A percentile compares a stretch with the other conserved stretches of the same genome.
Conservation (phyloP, 1,140 invertebrate species). For the Drosophila eugracilis region DNA sequence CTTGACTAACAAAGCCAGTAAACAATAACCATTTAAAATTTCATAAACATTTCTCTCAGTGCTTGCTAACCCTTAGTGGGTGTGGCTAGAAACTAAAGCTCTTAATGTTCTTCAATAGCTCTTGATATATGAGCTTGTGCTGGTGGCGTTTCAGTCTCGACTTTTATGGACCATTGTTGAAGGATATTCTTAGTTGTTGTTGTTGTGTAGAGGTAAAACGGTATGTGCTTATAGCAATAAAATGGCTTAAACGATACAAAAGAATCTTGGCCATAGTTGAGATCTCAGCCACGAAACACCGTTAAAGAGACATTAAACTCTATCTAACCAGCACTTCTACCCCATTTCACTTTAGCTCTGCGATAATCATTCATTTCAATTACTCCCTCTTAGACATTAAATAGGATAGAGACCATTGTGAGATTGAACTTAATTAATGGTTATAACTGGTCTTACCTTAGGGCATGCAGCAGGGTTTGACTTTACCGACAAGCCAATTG, state of each 20-base stretch:
- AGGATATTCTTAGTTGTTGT: conserved; percentile 31
- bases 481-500: conserved; percentile 60
- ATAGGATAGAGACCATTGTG: conserved; percentile 3
- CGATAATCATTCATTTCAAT: conserved; percentile 52
- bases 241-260: conserved; percentile 26
- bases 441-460: conserved; percentile 41
- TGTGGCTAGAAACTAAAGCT: conserved; percentile 44
- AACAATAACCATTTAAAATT: too few relatives aligned
- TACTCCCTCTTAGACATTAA: conserved; percentile 32
- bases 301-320: conserved; percentile 15
- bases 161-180: conserved; percentile 43
- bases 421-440: conserved; percentile 55
- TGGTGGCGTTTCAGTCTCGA: conserved; percentile 14
- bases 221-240: conserved; percentile 37
- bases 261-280: conserved; percentile 6
- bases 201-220: conserved; percentile 17
- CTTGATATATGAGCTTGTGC: conserved; percentile 66
- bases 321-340: not conserved
- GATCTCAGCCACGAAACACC: conserved; percentile 1
- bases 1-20: too few relatives aligned
- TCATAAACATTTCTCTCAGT: too few relatives aligned
- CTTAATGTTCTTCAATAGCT: conserved; percentile 71
- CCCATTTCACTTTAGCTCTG: not conserved
- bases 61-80: too few relatives aligned
- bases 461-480: conserved; percentile 4